Conservation (phyloP, 92 coral and sea anemone genomes). For the Metridium senile region DNA sequence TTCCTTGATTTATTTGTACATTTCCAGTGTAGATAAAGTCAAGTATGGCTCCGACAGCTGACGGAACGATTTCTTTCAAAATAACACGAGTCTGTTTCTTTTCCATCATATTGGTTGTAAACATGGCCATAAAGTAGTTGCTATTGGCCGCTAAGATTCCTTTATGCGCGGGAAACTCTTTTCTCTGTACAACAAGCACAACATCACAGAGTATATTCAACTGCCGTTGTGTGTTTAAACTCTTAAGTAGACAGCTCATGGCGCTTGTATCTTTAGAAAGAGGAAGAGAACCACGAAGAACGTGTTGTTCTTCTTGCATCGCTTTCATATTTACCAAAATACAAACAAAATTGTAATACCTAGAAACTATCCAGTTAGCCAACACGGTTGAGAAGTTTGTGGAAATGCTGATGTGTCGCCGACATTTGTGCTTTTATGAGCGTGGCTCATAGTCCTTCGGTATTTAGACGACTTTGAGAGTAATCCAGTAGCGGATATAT, state of each 20-base stretch:
- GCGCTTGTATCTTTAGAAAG: not conserved
- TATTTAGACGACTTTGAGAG: not conserved
- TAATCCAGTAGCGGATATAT: not conserved
- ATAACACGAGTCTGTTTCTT: constrained; percentile 56
- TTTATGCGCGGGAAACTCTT: constrained; percentile 85
- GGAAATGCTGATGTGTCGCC: not conserved
- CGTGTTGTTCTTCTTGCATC: not conserved
- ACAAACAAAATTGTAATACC: not conserved
- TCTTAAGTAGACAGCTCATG: constrained; percentile 29
- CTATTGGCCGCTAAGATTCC: constrained; percentile 90
- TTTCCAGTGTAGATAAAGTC: constrained; percentile 88
- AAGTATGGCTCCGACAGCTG: constrained; percentile 60
- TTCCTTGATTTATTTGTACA: constrained; percentile 56
- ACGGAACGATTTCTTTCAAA: constrained; percentile 50
- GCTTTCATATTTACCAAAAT: not conserved
- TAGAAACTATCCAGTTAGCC: not conserved
- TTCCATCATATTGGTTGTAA: constrained; percentile 90
- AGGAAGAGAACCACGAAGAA: not conserved
- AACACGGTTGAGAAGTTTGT: not conserved
- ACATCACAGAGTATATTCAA: constrained; percentile 79
- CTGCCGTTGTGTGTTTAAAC: constrained; percentile 68
- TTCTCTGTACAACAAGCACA: constrained; percentile 61
- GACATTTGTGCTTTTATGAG: not conserved
- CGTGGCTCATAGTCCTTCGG: not conserved
- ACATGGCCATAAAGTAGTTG: constrained; percentile 83